Evolutionary conservation across 1,140 invertebrate species (phyloP), one percentile per base, ranked within the genome.

Genomic region (Eurosta solidaginis): DNA sequence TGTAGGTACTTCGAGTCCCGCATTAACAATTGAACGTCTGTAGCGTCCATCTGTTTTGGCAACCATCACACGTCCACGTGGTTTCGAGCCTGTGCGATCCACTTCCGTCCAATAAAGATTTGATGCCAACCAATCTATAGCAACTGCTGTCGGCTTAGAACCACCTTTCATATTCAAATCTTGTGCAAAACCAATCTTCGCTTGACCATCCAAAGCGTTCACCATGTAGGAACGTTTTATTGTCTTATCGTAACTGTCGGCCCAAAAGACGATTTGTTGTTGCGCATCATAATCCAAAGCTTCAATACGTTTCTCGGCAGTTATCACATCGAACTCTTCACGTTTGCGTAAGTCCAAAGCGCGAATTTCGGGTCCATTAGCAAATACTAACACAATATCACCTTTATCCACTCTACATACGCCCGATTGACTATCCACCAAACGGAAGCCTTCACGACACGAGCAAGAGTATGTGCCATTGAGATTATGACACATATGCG

Each of bases 51-150:
- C 97, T 1, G 93, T 92, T 84, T 94, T 93, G 1, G 96, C 92
- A 0, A 98, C 96, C 90, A 97, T 93, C 2, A 98, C 92, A 76
- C 93, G 90, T 14, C 96, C 94, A 49, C 91, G 89, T 0, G 92
- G 91, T 83, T 93, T 93, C 0, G 92, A 91, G 0, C 93, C 93
- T 1, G 92, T 92, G 22, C 92, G 85, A 82, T 96, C 95, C 0
- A 93, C 91, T 86, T 98, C 97, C 0, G 95, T 95, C 96, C 97
- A 98, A 85, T 98, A 99, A 0, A 98, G 88, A 88, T 98, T 98
- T 73, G 94, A 94, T 6, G 93, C 94, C 17, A 98, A 91, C 94
- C 96, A 98, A 87, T 99, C 97, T 0, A 98, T 91, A 1, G 96
- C 94, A 0, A 98, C 86, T 9, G 93, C 93, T 0, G 94, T 95